Evolutionary conservation across 2,113 vertebrate species (phyloP).

Genomic region (Laticauda colubrina): DNA sequence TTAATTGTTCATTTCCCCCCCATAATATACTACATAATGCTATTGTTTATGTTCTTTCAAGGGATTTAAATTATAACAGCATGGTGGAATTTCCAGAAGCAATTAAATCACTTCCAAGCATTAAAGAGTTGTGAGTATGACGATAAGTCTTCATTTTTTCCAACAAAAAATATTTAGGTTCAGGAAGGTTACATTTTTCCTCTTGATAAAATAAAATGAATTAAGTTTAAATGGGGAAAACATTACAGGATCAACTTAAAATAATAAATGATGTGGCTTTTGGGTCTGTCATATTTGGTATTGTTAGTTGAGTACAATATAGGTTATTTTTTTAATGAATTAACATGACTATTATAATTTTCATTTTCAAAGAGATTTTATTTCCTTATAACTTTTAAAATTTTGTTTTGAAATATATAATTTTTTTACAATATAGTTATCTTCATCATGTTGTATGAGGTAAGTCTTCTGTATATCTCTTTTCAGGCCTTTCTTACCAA

Average conservation of each 20-base stretch:
- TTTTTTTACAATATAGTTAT: neutral
- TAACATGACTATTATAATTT: neutral
- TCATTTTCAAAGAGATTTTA: neutral
- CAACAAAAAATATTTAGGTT: neutral
- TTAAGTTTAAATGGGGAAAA: neutral
- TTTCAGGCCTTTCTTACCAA: neutral
- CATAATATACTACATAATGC: neutral
- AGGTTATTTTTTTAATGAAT: neutral
- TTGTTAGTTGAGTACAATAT: neutral
- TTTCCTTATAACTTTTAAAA: neutral
- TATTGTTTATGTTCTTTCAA: constrained; percentile 56
- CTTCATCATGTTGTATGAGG: neutral
- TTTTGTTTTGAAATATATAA: neutral
- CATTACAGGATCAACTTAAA: neutral
- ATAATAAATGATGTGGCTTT: neutral
- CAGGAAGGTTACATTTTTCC: constrained; percentile 8
- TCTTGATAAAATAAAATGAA: constrained; percentile 11
- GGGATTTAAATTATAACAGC: constrained; percentile 97
- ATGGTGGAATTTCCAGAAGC: constrained; percentile 90
- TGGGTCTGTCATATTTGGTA: neutral
- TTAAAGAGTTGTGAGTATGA: constrained; percentile 95
- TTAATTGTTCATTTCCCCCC: neutral
- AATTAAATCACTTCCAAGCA: constrained; percentile 87
- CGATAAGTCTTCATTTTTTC: constrained; percentile 7
- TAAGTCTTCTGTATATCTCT: neutral